Conservation (phyloP, 2,888 invertebrate species). For the Spisula solida region DNA sequence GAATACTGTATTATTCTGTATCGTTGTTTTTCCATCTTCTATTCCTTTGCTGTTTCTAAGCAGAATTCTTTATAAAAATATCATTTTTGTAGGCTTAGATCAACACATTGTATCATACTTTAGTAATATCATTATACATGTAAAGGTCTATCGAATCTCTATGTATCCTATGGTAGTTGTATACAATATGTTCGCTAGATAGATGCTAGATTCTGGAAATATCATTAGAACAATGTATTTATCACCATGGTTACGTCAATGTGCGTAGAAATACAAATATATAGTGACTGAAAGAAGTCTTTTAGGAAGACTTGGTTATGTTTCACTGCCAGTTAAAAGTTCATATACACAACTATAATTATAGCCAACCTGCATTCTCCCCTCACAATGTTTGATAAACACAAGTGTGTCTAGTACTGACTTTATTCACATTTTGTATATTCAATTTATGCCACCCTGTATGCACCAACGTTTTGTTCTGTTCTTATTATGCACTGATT, state of each 20-base stretch:
- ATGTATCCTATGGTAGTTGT: not conserved
- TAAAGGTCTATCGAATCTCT: not conserved
- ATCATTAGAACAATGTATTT: not conserved
- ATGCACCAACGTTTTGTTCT: not conserved
- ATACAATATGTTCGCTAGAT: constrained; percentile 1
- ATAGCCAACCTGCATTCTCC: not conserved
- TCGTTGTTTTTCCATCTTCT: not conserved
- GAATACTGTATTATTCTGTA: not conserved
- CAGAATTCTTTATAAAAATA: not conserved
- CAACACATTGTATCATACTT: too few relatives aligned
- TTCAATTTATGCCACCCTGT: not conserved
- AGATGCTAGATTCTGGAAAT: constrained; percentile 4
- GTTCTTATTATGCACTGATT: not conserved
- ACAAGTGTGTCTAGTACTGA: not conserved
- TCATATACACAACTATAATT: not conserved
- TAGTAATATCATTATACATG: not conserved
- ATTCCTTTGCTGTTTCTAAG: not conserved
- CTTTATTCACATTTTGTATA: not conserved
- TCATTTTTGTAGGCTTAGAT: too few relatives aligned
- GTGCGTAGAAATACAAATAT: not conserved
- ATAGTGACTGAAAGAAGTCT: not conserved
- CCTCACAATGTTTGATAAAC: not conserved
- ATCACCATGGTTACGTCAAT: not conserved
- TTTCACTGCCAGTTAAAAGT: not conserved
- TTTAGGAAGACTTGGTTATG: not conserved